Conservation (phyloP, 2,797 vertebrate genomes). For the Meda fulgida region DNA sequence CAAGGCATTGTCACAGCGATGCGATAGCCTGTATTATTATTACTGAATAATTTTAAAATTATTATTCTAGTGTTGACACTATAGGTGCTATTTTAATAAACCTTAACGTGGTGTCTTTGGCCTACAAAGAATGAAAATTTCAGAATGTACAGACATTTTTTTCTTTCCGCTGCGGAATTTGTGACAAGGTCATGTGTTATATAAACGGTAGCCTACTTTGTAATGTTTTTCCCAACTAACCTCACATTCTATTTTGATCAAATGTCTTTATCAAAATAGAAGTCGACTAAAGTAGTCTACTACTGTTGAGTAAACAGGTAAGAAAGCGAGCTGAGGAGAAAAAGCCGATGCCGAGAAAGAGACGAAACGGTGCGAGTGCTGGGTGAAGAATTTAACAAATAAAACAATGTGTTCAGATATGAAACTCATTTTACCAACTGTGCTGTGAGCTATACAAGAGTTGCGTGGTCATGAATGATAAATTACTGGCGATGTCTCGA, state of each 20-base stretch:
- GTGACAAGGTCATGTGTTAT: background rate
- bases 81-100: background rate
- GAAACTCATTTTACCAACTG: background rate
- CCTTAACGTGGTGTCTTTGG: background rate
- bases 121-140: background rate
- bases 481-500: background rate
- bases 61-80: background rate
- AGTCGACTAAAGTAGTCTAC: background rate
- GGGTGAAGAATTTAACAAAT: background rate
- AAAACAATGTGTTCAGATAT: background rate
- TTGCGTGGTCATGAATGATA: background rate
- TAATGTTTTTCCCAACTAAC: background rate
- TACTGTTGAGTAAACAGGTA: constrained; percentile 7
- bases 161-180: constrained; percentile 10
- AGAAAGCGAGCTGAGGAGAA: background rate
- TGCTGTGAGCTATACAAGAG: background rate
- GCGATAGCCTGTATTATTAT: background rate
- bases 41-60: background rate
- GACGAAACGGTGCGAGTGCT: background rate
- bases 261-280: background rate
- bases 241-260: background rate
- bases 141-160: background rate
- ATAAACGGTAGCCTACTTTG: background rate
- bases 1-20: background rate
- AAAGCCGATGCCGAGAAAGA: background rate